phyloP scores from a whole-genome alignment of 2,113 vertebrate species.

The Campylomormyrus numenius region DNA sequence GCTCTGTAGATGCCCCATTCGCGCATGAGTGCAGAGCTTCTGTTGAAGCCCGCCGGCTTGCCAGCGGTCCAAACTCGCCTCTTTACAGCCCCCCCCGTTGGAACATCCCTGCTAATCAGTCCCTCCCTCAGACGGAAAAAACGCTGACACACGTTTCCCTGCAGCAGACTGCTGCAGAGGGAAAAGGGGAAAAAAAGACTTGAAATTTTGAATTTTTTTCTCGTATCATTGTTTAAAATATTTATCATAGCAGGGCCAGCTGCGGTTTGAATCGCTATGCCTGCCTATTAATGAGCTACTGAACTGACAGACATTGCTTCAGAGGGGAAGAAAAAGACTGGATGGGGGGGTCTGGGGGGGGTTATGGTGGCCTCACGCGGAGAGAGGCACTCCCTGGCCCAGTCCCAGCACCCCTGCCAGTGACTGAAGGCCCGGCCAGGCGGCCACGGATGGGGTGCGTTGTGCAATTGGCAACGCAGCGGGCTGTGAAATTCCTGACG shows the following conservation, averaged over 20 bases:
- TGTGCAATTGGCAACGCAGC: background rate
- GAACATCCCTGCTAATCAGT: background rate
- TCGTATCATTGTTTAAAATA: slow-evolving; percentile 43
- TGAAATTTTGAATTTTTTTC: background rate
- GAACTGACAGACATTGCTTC: background rate
- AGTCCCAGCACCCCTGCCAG: too few relatives aligned
- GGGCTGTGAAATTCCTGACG: background rate
- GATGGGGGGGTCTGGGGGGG: background rate
- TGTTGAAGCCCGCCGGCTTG: background rate
- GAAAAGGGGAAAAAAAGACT: background rate
- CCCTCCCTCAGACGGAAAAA: background rate
- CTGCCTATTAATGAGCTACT: background rate
- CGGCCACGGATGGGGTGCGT: background rate
- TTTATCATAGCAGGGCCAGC: slow-evolving; percentile 50
- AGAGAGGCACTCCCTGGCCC: background rate
- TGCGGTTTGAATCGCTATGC: slow-evolving; percentile 26
- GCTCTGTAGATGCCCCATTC: background rate
- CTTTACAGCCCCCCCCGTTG: background rate
- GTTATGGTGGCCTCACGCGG: background rate
- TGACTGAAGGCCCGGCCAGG: background rate
- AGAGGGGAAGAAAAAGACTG: background rate
- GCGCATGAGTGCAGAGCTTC: background rate
- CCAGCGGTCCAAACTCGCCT: background rate
- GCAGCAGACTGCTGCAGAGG: slow-evolving; percentile 7
- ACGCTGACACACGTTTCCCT: slow-evolving; percentile 4